Base-by-base conservation (phyloP, 1,140 invertebrate genomes). In the Drosophila yakuba region DNA sequence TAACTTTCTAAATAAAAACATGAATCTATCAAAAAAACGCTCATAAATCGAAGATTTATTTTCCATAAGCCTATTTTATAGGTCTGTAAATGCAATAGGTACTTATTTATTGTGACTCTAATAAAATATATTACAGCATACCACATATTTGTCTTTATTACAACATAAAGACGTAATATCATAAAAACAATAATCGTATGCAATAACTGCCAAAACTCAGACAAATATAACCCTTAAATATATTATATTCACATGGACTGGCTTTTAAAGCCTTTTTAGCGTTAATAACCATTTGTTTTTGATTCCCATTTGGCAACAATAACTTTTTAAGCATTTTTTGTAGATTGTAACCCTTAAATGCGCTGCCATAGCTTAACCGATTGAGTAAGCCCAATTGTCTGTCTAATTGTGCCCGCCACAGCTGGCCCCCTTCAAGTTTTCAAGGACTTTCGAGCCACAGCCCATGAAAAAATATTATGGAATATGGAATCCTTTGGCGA, bases 351-450 rank as follows among this genome's bases (percentile, higher is more conserved):
- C 68, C 68, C 68, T 39, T 72, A 72, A 72, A 71, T 50, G 35
- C 11, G 17, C 25, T 71, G 15, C 20, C 32, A 41, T 71, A 43
- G 51, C 67, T 20, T 41, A 48, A 32, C 66, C 44, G 66, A 71
- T 71, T 38, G 50, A 17, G 64, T 47, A 71, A 56, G 51, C 32
- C 39, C 64, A 57, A 69, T 72, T 72, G 68, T 72, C 66, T 72
- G 66, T 72, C 64, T 72, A 72, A 72, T 72, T 72, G 68, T 72
- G 66, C 68, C 36, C 35, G 38, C 66, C 66, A 72, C 66, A 72
- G 68, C 68, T 72, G 68, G 44, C 66, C 68, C 61, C 68, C 68
- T 72, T 71, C 66, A 72, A 71, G 51, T 71, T 72, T 71, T 71
- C 66, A 72, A 72, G 68, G 51, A 72, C 64, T 58, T 71, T 71